Base-by-base conservation (phyloP, 2,797 vertebrate species). In the Hyperoplus lanceolatus region DNA sequence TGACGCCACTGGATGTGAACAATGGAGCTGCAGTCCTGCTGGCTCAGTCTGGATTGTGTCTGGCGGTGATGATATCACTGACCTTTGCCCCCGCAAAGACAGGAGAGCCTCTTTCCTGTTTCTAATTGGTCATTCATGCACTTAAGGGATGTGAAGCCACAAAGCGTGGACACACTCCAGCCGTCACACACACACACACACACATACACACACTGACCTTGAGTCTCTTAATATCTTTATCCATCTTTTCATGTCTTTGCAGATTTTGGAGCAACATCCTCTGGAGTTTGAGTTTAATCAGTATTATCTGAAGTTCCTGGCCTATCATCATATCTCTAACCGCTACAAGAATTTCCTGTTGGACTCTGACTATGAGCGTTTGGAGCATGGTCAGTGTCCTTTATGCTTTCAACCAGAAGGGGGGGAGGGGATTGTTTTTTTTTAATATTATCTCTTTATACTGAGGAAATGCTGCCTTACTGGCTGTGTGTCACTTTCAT, bases 201-300 rank as follows among this genome's bases (percentile, higher is more conserved):
- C 68, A 21, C 63, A 57, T 77, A 62, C 73, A 77, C 83, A 46
- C 75, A 41, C 68, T 67, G 68, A 75, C 77, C 73, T 36, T 73
- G 55, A 5, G 6, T 42, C 38, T 54, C 18, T 36, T 5, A 58
- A 48, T 66, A 48, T 81, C 49, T 79, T 53, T 75, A 63, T 84
- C 64, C 69, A 65, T 89, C 60, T 83, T 58, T 82, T 73, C 63
- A 46, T 77, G 58, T 86, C 57, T 81, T 94, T 87, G 81, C 94
- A 99, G 98, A 93, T 99, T 94, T 95, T 98, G 92, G 96, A 94
- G 88, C 98, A 99, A 75, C 96, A 97, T 94, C 98, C 98, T 85
- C 95, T 96, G 70, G 98, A 99, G 91, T 99, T 99, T 96, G 98
- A 99, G 95, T 99, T 99, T 92, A 99, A 99, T 96, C 97, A 98